Evolutionary conservation across 1,140 invertebrate species (phyloP), one percentile per base, ranked within the genome.

Genomic region (Platyscapa corneri): DNA sequence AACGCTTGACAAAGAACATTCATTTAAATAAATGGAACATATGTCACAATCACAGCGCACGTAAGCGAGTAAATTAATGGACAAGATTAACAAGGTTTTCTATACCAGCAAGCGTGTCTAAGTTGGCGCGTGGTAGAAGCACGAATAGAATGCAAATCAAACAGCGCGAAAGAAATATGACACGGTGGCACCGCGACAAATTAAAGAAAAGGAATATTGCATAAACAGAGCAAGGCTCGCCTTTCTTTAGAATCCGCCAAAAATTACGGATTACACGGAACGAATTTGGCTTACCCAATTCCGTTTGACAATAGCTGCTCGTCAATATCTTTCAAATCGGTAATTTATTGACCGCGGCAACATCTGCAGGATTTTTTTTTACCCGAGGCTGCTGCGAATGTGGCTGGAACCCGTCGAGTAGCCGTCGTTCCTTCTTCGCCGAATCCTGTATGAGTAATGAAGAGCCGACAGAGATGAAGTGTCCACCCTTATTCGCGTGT

Each of bases 381-480:
- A 27, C 56, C 27, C 0, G 5, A 65, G 42, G n/a, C 64, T 12
- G 34, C 16, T 27, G 16, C 60, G 82, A 53, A 46, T 46, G 18
- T 8, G 67, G 18, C 30, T 37, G 67, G 34, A 70, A 39, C 34
- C 34, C 30, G 67, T 70, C 42, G 27, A 42, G 37, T 27, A 6
- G 6, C 23, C 8, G 46, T 70, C 76, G 23, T 80, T 30, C 49
- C 14, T 46, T 67, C 37, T 79, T 70, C 72, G 53, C 7, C 32
- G 65, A 75, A 64, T 83, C 65, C 65, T 67, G 49, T 84, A 84
- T 86, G 88, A 88, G 87, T 89, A 90, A 90, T 89, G 88, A 89
- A 88, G 88, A 90, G 87, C 87, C 88, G 89, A 90, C 88, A 89
- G 87, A 88, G 87, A 89, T 87, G 88, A 90, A 90, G 88, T 87